Evolutionary conservation across 2,888 invertebrate genomes (phyloP).

Genomic region (Catocala sponsa): DNA sequence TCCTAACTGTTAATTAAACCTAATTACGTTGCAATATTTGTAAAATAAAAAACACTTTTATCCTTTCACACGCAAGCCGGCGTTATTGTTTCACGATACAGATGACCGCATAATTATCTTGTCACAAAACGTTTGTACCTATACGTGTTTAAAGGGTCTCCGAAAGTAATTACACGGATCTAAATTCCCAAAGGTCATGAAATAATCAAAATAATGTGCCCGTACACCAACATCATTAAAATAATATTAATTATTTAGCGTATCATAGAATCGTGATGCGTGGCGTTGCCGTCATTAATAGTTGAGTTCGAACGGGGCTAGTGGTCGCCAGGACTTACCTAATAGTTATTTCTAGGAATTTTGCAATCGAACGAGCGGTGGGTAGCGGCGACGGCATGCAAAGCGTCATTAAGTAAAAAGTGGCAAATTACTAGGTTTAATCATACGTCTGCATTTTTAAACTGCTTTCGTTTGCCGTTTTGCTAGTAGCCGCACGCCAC

Average conservation of each 20-base stretch:
- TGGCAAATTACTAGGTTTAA: constrained; percentile 64
- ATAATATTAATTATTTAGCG: constrained; percentile 47
- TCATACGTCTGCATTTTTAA: constrained; percentile 66
- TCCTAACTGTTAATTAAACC: constrained; percentile 32
- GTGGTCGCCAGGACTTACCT: constrained; percentile 45
- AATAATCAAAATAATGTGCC: constrained; percentile 47
- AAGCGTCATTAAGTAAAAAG: constrained; percentile 61
- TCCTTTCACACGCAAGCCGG: constrained; percentile 6
- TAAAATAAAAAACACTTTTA: constrained; percentile 14
- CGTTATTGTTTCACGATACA: constrained; percentile 21
- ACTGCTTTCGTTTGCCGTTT: constrained; percentile 51
- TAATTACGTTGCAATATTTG: constrained; percentile 3
- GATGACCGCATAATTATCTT: constrained; percentile 25
- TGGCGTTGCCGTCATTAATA: constrained; percentile 29
- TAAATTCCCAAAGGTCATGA: constrained; percentile 45
- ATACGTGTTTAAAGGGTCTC: constrained; percentile 35
- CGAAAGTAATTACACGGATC: constrained; percentile 42
- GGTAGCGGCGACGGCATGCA: constrained; percentile 50
- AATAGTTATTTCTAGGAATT: constrained; percentile 60
- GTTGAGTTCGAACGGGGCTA: constrained; percentile 31
- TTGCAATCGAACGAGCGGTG: constrained; percentile 41
- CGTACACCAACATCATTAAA: constrained; percentile 43
- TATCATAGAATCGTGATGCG: constrained; percentile 37
- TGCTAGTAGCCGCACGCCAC: constrained; percentile 34
- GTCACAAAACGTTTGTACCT: constrained; percentile 16